Percentiles rank a stretch among this genome's conserved stretches.
Conservation (phyloP, 2,797 vertebrate species). For the Pseudomugil gertrudae region DNA sequence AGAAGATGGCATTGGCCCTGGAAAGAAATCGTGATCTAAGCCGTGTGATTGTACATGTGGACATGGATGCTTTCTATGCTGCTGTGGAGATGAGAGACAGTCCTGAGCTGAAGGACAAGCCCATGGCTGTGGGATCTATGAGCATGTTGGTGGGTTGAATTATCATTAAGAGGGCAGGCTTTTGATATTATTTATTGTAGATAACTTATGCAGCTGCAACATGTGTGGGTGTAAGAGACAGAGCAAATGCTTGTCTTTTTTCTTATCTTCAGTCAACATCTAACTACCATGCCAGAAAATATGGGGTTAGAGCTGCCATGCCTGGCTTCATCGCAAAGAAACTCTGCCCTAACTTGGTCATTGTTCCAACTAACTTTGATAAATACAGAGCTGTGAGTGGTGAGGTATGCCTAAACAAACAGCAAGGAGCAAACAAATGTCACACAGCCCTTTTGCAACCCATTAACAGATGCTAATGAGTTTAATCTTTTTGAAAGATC, state of each 20-base stretch:
- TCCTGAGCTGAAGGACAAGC: slow-evolving; percentile 91
- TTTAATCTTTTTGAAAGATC: slow-evolving; percentile 80
- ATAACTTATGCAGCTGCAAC: not conserved
- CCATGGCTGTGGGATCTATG: slow-evolving; percentile 96
- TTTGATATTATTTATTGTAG: not conserved
- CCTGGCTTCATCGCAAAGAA: slow-evolving; percentile 98
- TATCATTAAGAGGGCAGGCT: not conserved
- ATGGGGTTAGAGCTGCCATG: slow-evolving; percentile 96
- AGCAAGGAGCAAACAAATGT: not conserved
- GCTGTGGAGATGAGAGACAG: slow-evolving; percentile 96
- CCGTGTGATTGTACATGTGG: slow-evolving; percentile 91
- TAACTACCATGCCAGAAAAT: slow-evolving; percentile 95
- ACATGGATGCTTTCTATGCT: slow-evolving; percentile 99
- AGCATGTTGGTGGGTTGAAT: slow-evolving; percentile 90
- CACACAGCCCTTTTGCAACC: not conserved
- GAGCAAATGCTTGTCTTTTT: not conserved
- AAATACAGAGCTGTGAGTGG: slow-evolving; percentile 92
- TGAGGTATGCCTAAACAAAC: slow-evolving; percentile 82
- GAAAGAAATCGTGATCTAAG: slow-evolving; percentile 87
- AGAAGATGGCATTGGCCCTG: slow-evolving; percentile 82
- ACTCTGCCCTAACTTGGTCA: slow-evolving; percentile 91
- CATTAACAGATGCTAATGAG: slow-evolving; percentile 19
- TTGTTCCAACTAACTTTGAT: slow-evolving; percentile 91
- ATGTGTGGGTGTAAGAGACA: not conserved
- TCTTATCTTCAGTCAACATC: slow-evolving; percentile 89